These are phyloP conservation scores for Enteromius afrohamiltoni DNA, from an alignment of 2,797 vertebrate genomes.

Conservation along the genomic window DNA sequence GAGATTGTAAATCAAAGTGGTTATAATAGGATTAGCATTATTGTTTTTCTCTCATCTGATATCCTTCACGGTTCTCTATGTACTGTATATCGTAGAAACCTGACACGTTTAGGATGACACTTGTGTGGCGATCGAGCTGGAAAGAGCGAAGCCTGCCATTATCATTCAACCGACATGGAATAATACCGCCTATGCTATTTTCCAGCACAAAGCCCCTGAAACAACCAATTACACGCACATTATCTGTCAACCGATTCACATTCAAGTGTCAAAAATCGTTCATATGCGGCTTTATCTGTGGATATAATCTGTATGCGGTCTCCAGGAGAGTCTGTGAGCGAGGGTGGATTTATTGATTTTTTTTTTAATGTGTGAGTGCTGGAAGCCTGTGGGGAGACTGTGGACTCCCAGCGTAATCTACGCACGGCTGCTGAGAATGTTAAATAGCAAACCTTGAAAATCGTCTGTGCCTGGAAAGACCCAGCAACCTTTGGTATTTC, in stretches of 20 bases:
- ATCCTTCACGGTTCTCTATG: neutral
- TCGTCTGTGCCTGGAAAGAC: conserved; percentile 42
- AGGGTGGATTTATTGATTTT: conserved; percentile 70
- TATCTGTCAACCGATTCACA: conserved; percentile 34
- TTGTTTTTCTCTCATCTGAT: conserved; percentile 13
- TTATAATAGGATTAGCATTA: conserved; percentile 61
- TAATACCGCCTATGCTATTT: conserved; percentile 44
- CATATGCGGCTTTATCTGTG: conserved; percentile 31
- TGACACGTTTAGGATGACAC: conserved; percentile 29
- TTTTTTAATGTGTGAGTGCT: conserved; percentile 64
- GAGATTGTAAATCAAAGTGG: conserved; percentile 52
- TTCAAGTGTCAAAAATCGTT: conserved; percentile 46
- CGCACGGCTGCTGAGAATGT: conserved; percentile 58
- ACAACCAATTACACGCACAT: conserved; percentile 54
- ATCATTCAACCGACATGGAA: conserved; percentile 42
- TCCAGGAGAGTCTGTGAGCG: conserved; percentile 37
- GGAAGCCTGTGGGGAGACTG: conserved; percentile 57
- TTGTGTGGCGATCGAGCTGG: conserved; percentile 17
- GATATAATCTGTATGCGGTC: conserved; percentile 44
- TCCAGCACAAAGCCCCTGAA: conserved; percentile 54
- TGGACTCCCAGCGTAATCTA: conserved; percentile 63
- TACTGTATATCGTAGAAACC: conserved; percentile 13
- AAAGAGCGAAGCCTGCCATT: conserved; percentile 50
- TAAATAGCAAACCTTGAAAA: conserved; percentile 60
- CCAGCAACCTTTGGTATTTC: conserved; percentile 63